These are phyloP conservation scores for Sprattus sprattus DNA, from an alignment of 2,113 vertebrate genomes.

Conservation along the genomic window DNA sequence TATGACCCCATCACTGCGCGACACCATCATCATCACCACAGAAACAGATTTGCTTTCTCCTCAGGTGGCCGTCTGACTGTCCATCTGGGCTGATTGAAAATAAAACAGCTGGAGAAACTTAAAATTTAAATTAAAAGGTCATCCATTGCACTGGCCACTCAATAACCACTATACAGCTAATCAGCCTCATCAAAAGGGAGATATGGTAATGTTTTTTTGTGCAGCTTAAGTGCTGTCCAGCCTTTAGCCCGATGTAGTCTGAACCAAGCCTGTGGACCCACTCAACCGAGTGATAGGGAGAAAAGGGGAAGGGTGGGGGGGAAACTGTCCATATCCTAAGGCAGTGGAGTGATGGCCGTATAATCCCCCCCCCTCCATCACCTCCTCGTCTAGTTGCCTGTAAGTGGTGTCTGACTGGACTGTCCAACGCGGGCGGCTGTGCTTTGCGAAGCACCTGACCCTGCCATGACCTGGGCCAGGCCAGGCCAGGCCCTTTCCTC, in stretches of 20 bases:
- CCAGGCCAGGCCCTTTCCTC: not conserved
- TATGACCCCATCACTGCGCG: not conserved
- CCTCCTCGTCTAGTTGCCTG: not conserved
- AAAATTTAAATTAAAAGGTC: not conserved
- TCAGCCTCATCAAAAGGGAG: not conserved
- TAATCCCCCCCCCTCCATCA: not conserved
- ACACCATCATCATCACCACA: not conserved
- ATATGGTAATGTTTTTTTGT: not conserved
- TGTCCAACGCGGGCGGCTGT: not conserved
- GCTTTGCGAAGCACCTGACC: not conserved
- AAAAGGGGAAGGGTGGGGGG: not conserved
- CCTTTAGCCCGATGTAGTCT: not conserved
- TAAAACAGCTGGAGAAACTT: not conserved
- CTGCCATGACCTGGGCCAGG: not conserved
- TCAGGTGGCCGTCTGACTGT: not conserved
- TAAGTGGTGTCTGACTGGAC: not conserved
- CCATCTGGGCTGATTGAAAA: not conserved
- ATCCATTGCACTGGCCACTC: not conserved
- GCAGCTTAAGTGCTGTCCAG: not conserved
- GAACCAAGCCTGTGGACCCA: not conserved
- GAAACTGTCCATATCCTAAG: not conserved
- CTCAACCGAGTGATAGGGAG: not conserved
- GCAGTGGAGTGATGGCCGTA: not conserved
- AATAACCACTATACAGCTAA: not conserved
- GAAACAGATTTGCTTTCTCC: not conserved